Percentiles rank a stretch among this genome's conserved stretches.
Evolutionary conservation across 2,797 vertebrate species (phyloP).

Genomic region (Pipistrellus pipistrellus): DNA sequence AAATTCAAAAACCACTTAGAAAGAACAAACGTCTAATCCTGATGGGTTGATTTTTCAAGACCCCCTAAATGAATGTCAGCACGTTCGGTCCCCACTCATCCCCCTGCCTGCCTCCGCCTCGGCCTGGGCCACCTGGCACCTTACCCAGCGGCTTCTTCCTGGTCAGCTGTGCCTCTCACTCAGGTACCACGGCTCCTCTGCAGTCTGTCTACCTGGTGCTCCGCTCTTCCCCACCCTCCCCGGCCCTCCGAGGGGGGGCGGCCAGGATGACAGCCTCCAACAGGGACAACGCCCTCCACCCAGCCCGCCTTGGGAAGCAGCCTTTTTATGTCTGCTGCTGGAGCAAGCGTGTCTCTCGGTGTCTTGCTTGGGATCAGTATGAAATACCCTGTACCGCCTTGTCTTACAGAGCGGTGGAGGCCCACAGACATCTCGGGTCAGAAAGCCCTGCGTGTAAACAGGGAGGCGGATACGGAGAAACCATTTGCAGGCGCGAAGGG

Average conservation of each 20-base stretch:
- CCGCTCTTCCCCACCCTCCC: slow-evolving; percentile 86
- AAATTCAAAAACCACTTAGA: slow-evolving; percentile 63
- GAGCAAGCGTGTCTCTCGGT: not conserved
- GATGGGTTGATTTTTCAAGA: slow-evolving; percentile 63
- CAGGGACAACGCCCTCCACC: accelerated
- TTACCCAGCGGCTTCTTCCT: not conserved
- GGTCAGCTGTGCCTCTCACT: slow-evolving; percentile 85
- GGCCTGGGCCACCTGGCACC: accelerated
- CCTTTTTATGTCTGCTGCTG: not conserved
- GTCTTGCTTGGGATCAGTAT: not conserved
- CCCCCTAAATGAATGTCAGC: slow-evolving; percentile 12
- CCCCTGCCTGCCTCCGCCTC: not conserved
- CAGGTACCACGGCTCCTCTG: slow-evolving; percentile 88
- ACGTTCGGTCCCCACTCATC: accelerated
- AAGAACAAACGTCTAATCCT: slow-evolving; percentile 39
- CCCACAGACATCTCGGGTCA: not conserved
- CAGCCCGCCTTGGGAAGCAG: not conserved
- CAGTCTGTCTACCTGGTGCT: slow-evolving; percentile 84
- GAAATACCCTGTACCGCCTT: not conserved
- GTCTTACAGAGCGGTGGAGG: not conserved
- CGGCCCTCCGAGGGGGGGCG: slow-evolving; percentile 86
- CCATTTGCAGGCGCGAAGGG: not conserved
- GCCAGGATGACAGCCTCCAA: not conserved
- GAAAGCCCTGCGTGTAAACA: not conserved
- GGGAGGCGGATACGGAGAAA: accelerated